Evolutionary conservation across 2,797 vertebrate genomes (phyloP), one percentile per base, ranked within the genome.

Genomic region (Poeciliopsis turneri): DNA sequence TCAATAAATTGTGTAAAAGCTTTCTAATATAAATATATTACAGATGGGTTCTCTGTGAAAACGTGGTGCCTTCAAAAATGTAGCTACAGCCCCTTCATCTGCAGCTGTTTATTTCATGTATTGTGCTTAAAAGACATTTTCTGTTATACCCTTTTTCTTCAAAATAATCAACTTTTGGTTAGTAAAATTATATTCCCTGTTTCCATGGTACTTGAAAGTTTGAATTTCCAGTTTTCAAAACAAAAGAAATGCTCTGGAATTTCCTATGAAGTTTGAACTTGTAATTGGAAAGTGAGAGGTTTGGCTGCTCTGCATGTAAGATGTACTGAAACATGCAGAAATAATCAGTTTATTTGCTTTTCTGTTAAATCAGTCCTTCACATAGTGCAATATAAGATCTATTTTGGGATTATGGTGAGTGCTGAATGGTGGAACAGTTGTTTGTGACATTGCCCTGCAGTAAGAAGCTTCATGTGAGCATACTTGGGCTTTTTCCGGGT

Each of bases 21-120:
- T 57, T 33, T 75, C 46, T 78, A 72, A 80, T 66, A 82, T n/a
- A 57, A 57, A 86, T 68, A 74, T 77, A 78, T 79, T 77, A 53
- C 39, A 53, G 55, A 80, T 79, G 49, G 75, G 83, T 80, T 78
- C 41, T 81, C n/a, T 87, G 75, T 86, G 45, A 59, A 53, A 66
- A 76, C 69, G 82, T 76, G 85, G 92, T 94, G 93, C 92, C 93
- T 94, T 94, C 59, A 78, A 77, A 86, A 28, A 82, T 86, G 80
- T 83, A 86, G 57, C 45, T 46, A 80, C 78, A 82, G 23, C 23
- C 73, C 36, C 73, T 83, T 87, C 28, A 74, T 78, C 68, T 86
- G 72, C 72, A 83, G 36, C 41, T 78, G 46, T 81, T 80, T 18
- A 73, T 75, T 80, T 83, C 15, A 84, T 78, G 55, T 78, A 77